Conservation (phyloP, 2,797 vertebrate species). For the Galagoides demidoff region DNA sequence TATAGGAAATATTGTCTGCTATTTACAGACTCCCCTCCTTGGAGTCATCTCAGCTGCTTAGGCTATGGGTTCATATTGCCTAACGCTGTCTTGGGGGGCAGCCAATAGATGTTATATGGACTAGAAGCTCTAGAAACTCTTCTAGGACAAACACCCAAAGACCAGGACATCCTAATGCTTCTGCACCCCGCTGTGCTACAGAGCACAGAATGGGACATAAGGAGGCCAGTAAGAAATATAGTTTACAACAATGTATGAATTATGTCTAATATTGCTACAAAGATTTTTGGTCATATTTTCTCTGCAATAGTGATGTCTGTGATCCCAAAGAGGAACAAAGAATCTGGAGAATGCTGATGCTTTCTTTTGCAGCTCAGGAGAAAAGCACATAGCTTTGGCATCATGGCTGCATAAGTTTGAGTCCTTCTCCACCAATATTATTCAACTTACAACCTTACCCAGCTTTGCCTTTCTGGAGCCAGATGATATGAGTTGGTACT, state of each 20-base stretch:
- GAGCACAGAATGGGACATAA: neutral
- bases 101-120: neutral
- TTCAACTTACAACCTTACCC: neutral
- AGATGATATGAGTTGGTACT: neutral
- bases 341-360: neutral
- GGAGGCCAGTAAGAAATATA: neutral
- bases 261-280: neutral
- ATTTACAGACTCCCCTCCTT: neutral
- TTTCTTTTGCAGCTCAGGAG: neutral
- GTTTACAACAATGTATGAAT: neutral
- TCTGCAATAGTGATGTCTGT: neutral
- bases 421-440: neutral
- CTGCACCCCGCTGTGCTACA: neutral
- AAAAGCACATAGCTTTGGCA: neutral
- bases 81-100: neutral
- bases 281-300: neutral
- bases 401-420: neutral
- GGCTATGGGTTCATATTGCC: neutral
- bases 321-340: neutral
- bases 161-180: neutral
- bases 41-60: neutral
- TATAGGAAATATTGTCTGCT: neutral
- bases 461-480: neutral
- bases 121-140: neutral
- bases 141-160: neutral